Evolutionary conservation across 2,797 vertebrate species (phyloP), one percentile per base, ranked within the genome.

Genomic region (Sebastes wilsoni): DNA sequence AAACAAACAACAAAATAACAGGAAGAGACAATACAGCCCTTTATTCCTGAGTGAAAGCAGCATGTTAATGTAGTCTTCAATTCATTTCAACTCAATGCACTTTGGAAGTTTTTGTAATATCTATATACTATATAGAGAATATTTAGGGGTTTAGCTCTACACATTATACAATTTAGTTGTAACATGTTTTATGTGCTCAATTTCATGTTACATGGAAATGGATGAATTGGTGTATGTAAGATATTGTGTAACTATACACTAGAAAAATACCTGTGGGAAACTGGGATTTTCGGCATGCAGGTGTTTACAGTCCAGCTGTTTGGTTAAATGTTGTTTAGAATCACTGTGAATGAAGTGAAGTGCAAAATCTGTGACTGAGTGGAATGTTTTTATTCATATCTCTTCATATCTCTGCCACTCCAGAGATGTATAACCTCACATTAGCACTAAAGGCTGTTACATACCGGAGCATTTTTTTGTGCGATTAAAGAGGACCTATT

Each of bases 1-100:
- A 77, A 69, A 55, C 85, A 49, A 54, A 79, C 58, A 58, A 54
- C 34, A 38, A 65, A 64, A 13, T 4, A 12, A 60, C 38, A 54
- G 25, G 6, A 68, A 56, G 11, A 49, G 27, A 66, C 22, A 20
- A 68, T 2, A 2, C 6, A 69, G 58, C 8, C 36, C 2, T 58
- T 20, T 58, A 32, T 49, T 60, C 34, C 14, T 11, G 66, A 30
- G 13, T 64, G 32, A 84, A 68, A 70, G 16, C 34, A 58, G 46
- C 16, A 46, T 58, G 58, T 30, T 32, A 18, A 74, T 46, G 62
- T n/a, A 2, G 18, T 67, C 42, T 75, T 59, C 32, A 27, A 52
- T 74, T 52, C 10, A 68, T 20, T n/a, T 27, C 13, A 4, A 60
- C 66, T 52, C 4, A 80, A 14, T 28, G 55, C 8, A 67, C 34